These are phyloP conservation scores for Colostygia pectinataria DNA, from an alignment of 2,888 invertebrate genomes.

Conservation along the genomic window DNA sequence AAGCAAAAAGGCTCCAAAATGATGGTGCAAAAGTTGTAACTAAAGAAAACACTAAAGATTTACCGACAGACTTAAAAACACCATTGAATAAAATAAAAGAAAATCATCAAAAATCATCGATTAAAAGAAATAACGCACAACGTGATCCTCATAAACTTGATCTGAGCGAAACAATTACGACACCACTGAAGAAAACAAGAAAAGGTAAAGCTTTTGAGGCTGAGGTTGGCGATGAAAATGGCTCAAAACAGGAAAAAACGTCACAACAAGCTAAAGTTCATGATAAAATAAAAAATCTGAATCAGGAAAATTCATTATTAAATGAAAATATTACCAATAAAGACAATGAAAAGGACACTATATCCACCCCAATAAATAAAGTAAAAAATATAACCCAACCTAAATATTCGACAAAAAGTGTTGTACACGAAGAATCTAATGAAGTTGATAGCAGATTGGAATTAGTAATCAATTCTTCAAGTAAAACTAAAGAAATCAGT, in stretches of 20 bases:
- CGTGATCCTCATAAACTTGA: background rate
- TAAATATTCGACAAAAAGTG: background rate
- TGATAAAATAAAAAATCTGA: no score
- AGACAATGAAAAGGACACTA: no score
- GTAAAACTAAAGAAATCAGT: background rate
- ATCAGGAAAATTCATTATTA: no score
- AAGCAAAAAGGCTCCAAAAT: conserved; percentile 7
- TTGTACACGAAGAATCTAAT: background rate
- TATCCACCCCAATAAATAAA: background rate
- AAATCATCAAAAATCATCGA: background rate
- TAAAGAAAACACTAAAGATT: background rate
- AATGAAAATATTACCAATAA: no score
- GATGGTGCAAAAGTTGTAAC: background rate
- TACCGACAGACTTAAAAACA: background rate
- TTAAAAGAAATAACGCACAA: background rate
- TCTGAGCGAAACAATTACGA: conserved; percentile 2
- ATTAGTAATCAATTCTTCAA: background rate
- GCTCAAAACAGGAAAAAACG: conserved; percentile 5
- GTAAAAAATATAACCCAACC: background rate
- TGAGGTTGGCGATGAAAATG: background rate
- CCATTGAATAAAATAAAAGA: conserved; percentile 8
- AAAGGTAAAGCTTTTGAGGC: background rate
- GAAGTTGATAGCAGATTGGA: background rate
- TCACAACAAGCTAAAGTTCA: no score
- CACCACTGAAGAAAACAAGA: background rate